Conservation (phyloP, 2,113 vertebrate genomes). For the Hippocampus zosterae region DNA sequence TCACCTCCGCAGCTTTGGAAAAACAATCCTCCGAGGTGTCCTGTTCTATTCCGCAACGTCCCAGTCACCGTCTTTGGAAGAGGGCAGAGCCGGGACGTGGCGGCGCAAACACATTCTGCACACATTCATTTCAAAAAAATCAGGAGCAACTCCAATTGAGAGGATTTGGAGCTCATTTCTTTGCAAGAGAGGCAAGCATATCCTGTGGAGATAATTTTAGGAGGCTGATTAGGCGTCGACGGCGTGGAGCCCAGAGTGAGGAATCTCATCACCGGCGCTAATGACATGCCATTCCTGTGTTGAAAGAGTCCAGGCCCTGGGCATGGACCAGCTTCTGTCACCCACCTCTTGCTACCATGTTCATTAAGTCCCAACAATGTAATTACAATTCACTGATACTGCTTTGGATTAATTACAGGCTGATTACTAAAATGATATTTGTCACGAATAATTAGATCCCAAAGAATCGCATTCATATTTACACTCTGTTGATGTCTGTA, state of each 20-base stretch:
- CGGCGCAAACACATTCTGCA: neutral
- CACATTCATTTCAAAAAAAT: constrained; percentile 22
- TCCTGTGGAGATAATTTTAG: constrained; percentile 68
- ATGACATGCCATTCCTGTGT: constrained; percentile 71
- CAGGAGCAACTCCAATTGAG: constrained; percentile 40
- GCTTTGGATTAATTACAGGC: constrained; percentile 63
- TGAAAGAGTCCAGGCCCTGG: constrained; percentile 59
- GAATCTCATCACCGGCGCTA: constrained; percentile 66
- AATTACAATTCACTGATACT: constrained; percentile 68
- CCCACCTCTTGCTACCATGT: constrained; percentile 61
- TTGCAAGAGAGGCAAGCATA: constrained; percentile 53
- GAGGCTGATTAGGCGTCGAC: constrained; percentile 67
- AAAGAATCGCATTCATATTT: constrained; percentile 55
- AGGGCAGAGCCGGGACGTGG: neutral
- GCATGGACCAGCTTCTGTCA: constrained; percentile 63
- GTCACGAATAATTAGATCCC: constrained; percentile 51
- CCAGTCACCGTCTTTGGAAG: constrained; percentile 35
- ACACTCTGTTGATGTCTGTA: constrained; percentile 30
- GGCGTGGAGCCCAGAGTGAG: constrained; percentile 66
- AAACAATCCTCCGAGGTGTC: constrained; percentile 57
- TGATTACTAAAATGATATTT: constrained; percentile 69
- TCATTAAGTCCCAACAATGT: constrained; percentile 66
- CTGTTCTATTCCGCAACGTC: constrained; percentile 49
- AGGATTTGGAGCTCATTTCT: constrained; percentile 46
- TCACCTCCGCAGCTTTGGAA: constrained; percentile 58